Percentiles rank a stretch among this genome's conserved stretches.
These are phyloP conservation scores for Ascidia mentula DNA, from an alignment of 23 tunicate genomes.

Conservation along the genomic window DNA sequence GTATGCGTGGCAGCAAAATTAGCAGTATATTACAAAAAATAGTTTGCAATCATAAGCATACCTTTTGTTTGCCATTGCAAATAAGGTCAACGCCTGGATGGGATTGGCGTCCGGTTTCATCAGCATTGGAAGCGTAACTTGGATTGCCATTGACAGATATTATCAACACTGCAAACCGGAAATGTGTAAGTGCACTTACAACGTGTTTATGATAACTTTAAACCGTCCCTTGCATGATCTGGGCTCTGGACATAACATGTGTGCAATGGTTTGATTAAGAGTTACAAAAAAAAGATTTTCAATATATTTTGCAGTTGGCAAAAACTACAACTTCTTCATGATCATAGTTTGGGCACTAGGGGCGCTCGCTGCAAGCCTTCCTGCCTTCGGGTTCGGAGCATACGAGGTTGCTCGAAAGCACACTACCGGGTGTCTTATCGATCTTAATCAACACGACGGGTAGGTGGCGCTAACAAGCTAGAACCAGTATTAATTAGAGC, in stretches of 20 bases:
- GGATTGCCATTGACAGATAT: slow-evolving; percentile 59
- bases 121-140: slow-evolving; percentile 45
- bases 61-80: neutral
- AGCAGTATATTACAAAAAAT: too few species aligned
- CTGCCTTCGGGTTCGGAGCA: slow-evolving; percentile 62
- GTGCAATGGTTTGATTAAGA: too few species aligned
- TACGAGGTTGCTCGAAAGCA: slow-evolving; percentile 33
- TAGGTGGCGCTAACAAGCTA: neutral
- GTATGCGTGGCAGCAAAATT: too few species aligned
- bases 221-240: too few species aligned
- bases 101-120: slow-evolving; percentile 49
- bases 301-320: slow-evolving; percentile 24
- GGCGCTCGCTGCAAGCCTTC: slow-evolving; percentile 47
- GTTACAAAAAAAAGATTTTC: too few species aligned
- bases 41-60: too few species aligned
- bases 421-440: slow-evolving; percentile 57
- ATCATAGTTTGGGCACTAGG: slow-evolving; percentile 32
- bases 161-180: slow-evolving; percentile 25
- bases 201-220: too few species aligned
- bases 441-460: slow-evolving; percentile 16
- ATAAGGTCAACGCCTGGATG: slow-evolving; percentile 52
- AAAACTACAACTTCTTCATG: slow-evolving; percentile 27
- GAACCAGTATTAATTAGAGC: too few species aligned
- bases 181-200: slow-evolving; percentile 37
- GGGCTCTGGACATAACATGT: too few species aligned